phyloP scores from a whole-genome alignment of 2,888 invertebrate genomes.

The Subacronicta megacephala region DNA sequence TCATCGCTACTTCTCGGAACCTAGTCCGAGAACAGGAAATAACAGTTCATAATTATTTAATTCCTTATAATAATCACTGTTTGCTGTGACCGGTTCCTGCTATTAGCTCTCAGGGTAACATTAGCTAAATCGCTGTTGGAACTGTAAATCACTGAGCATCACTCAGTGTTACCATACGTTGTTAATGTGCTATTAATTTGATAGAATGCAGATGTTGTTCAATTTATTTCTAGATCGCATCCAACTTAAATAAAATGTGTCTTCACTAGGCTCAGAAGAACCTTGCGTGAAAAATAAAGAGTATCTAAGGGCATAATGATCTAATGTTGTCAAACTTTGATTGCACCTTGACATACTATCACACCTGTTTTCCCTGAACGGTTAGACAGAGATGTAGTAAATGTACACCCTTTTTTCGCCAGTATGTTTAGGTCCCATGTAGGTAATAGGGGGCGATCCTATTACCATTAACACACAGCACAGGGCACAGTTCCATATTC shows the following conservation, averaged over 20 bases:
- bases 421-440: too few species aligned
- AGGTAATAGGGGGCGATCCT: too few species aligned
- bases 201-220: conserved; percentile 17
- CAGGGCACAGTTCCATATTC: too few species aligned
- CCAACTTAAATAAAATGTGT: too few species aligned
- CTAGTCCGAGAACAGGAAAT: conserved; percentile 51
- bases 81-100: conserved; percentile 34
- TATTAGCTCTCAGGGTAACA: conserved; percentile 16
- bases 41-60: conserved; percentile 58
- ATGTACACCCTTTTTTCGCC: too few species aligned
- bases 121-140: conserved; percentile 1
- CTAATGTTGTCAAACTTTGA: neutral
- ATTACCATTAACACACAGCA: too few species aligned
- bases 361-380: too few species aligned
- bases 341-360: conserved; percentile 2
- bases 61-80: conserved; percentile 45
- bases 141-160: conserved; percentile 17
- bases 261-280: too few species aligned
- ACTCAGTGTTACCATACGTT: conserved; percentile 28
- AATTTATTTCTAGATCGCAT: conserved; percentile 3
- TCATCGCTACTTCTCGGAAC: conserved; percentile 22
- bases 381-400: too few species aligned
- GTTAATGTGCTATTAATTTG: conserved; percentile 20
- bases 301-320: neutral
- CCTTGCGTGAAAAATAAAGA: too few species aligned